phyloP scores from a whole-genome alignment of 1,140 invertebrate species.

The Drosophila tsacasi region DNA sequence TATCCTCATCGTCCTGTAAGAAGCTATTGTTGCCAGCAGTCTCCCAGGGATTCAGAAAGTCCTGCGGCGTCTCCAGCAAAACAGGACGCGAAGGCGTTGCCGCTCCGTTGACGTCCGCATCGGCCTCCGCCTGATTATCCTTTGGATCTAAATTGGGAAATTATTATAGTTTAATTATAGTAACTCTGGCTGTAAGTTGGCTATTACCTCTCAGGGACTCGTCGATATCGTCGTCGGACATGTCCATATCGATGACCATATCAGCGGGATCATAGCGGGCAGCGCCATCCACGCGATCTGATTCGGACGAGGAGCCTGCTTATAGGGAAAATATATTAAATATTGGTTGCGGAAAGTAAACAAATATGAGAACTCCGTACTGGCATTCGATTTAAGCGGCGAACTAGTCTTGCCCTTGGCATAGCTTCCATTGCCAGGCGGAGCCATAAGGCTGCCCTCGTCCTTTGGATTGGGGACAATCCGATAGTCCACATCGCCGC shows the following conservation, averaged over 20 bases:
- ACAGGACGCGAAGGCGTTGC: slow-evolving; percentile 61
- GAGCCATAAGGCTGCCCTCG: slow-evolving; percentile 66
- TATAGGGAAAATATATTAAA: neutral
- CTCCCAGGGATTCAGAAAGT: slow-evolving; percentile 74
- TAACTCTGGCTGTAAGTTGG: no score
- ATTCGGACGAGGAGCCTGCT: slow-evolving; percentile 76
- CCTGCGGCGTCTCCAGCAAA: slow-evolving; percentile 73
- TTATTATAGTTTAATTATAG: neutral
- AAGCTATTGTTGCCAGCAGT: slow-evolving; percentile 50
- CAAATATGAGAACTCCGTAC: slow-evolving; percentile 34
- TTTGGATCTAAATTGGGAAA: slow-evolving; percentile 50
- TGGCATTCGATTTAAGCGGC: slow-evolving; percentile 85
- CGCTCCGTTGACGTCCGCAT: slow-evolving; percentile 55
- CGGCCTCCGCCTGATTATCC: slow-evolving; percentile 35
- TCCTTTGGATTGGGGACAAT: slow-evolving; percentile 35
- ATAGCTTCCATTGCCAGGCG: slow-evolving; percentile 53
- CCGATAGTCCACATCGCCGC: slow-evolving; percentile 75
- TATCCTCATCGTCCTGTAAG: slow-evolving; percentile 60
- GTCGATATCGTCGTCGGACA: slow-evolving; percentile 89
- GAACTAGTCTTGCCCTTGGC: slow-evolving; percentile 58
- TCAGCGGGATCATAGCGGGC: slow-evolving; percentile 85
- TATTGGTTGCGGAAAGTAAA: neutral
- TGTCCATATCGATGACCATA: slow-evolving; percentile 90
- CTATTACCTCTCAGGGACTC: slow-evolving; percentile 74
- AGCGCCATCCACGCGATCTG: slow-evolving; percentile 74